Percentiles rank a stretch among this genome's conserved stretches.
These are phyloP conservation scores for Chauna torquata DNA, from an alignment of 2,113 vertebrate species.

Conservation along the genomic window DNA sequence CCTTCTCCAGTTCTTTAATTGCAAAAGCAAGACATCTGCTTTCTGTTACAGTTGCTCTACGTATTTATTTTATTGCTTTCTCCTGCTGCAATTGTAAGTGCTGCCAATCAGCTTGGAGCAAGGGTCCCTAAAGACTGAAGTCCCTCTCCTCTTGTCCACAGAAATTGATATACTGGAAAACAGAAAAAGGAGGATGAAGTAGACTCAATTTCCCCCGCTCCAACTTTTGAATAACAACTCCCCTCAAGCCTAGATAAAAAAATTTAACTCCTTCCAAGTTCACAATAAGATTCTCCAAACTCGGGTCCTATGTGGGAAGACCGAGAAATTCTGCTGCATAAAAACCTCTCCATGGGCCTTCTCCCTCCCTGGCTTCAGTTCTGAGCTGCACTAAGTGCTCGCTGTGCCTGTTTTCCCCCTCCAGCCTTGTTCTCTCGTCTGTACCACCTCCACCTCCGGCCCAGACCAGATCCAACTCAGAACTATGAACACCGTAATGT, in stretches of 20 bases:
- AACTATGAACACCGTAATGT: neutral
- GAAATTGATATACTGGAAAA: conserved; percentile 19
- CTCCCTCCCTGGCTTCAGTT: neutral
- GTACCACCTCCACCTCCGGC: neutral
- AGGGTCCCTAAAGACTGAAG: conserved; percentile 5
- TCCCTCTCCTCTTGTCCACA: neutral
- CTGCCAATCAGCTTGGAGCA: neutral
- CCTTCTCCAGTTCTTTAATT: conserved; percentile 21
- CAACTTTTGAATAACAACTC: neutral
- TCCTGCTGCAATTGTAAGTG: conserved; percentile 3
- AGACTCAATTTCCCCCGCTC: neutral
- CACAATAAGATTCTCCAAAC: neutral
- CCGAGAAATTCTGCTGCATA: neutral
- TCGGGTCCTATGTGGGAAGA: neutral
- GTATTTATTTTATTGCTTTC: conserved; percentile 43
- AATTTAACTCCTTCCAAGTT: conserved; percentile 19
- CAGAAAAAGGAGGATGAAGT: conserved; percentile 10
- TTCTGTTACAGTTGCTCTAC: conserved; percentile 30
- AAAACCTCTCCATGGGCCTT: neutral
- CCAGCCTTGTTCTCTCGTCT: neutral
- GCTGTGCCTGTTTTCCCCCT: neutral
- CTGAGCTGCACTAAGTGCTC: neutral
- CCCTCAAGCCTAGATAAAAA: conserved; percentile 37
- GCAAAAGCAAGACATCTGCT: conserved; percentile 54
- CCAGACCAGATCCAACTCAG: neutral